Base-by-base conservation (phyloP, 2,797 vertebrate genomes). In the Chromobotia macracanthus region DNA sequence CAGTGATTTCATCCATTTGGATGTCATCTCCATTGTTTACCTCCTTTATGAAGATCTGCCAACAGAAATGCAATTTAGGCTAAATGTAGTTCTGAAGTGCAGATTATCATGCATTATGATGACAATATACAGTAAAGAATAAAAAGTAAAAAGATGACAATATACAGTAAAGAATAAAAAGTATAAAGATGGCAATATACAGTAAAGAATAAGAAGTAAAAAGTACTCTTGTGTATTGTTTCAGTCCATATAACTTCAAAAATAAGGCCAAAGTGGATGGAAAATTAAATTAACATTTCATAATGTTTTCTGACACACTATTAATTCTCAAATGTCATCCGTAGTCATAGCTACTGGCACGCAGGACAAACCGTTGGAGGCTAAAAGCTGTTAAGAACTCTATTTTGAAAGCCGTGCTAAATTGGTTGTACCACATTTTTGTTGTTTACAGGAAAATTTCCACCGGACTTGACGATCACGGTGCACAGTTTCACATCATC, bases 401-500 rank as follows among this genome's bases (percentile, higher is more conserved):
- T 77, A 61, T 75, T 71, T 66, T 23, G 0, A 73, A 80, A 23
- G 5, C 69, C 75, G 16, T 21, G 15, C 18, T 8, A 67, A 78
- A 63, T n/a, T 72, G 68, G 84, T 95, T 91, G 91, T 90, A 99
- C 97, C 95, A 96, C 94, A 95, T 97, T 97, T 93, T 96, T 95
- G 91, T 97, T 99, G 91, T 96, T 97, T 92, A 95, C 92, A 87
- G 96, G 95, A 91, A 97, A 97, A 87, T 94, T 97, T 90, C 97
- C 97, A 84, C 97, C 98, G 91, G 97, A 95, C 92, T 97, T 98
- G 89, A 96, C 95, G 91, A 97, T 94, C 91, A 98, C 93, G 67
- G 96, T 95, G 92, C 97, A 98, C 89, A 99, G 92, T 91, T 95
- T 97, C 91, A 97, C 95, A 87, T 99, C 98, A 91, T 98, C 97